These are phyloP conservation scores for Eurois occulta DNA, from an alignment of 2,888 invertebrate genomes.

Conservation along the genomic window DNA sequence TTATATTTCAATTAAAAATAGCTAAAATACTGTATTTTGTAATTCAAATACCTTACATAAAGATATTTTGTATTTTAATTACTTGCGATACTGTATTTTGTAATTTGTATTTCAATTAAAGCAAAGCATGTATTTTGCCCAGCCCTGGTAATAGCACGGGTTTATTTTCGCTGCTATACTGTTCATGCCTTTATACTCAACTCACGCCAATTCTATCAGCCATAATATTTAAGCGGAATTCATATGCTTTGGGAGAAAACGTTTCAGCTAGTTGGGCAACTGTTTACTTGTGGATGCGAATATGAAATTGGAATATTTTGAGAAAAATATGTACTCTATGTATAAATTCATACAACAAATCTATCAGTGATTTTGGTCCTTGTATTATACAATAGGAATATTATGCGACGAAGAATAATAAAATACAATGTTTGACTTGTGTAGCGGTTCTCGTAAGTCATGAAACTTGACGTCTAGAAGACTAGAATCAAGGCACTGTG, in stretches of 20 bases:
- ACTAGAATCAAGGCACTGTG: conserved; percentile 1
- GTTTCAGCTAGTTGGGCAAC: background rate
- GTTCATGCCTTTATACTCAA: too few species aligned
- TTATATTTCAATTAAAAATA: too few species aligned
- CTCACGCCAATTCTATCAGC: background rate
- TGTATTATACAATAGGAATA: conserved; percentile 17
- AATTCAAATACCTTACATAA: too few species aligned
- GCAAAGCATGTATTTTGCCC: too few species aligned
- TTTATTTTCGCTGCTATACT: too few species aligned
- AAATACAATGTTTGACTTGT: conserved; percentile 22
- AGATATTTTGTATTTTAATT: background rate
- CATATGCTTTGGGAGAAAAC: too few species aligned
- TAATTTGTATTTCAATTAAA: background rate
- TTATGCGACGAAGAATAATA: background rate
- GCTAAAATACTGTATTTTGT: too few species aligned
- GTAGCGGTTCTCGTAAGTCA: conserved; percentile 21
- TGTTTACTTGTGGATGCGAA: background rate
- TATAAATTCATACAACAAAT: background rate
- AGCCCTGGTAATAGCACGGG: too few species aligned
- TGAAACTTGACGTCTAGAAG: conserved; percentile 8
- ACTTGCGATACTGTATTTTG: conserved; percentile 29
- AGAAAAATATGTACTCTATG: background rate
- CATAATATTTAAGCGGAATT: too few species aligned
- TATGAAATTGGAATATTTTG: background rate
- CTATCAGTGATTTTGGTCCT: background rate